These are phyloP conservation scores for Chrysogorgia sp. DNA, from an alignment of 92 coral and sea anemone genomes.

Conservation along the genomic window DNA sequence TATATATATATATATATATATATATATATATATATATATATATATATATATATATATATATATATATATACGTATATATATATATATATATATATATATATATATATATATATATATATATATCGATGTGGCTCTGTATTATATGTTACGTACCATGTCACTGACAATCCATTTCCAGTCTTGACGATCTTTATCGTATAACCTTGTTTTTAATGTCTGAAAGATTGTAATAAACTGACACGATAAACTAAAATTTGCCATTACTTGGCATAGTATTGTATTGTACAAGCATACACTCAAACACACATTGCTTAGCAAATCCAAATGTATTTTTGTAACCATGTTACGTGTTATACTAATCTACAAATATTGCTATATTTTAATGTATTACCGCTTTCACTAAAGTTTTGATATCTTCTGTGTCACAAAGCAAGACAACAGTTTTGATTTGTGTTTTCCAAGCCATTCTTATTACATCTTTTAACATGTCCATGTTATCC, in stretches of 20 bases:
- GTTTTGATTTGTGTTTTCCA: slow-evolving; percentile 71
- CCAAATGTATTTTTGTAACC: neutral
- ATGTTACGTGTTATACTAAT: neutral
- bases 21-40: too few relatives aligned
- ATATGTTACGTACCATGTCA: slow-evolving; percentile 66
- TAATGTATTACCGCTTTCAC: slow-evolving; percentile 72
- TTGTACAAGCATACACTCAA: too few relatives aligned
- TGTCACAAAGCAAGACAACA: slow-evolving; percentile 76
- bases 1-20: too few relatives aligned
- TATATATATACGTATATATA: too few relatives aligned
- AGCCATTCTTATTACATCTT: slow-evolving; percentile 18
- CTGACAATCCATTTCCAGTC: slow-evolving; percentile 84
- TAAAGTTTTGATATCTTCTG: slow-evolving; percentile 65
- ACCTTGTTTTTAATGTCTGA: slow-evolving; percentile 28
- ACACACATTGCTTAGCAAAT: neutral
- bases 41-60: too few relatives aligned
- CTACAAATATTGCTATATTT: too few relatives aligned
- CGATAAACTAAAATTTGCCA: too few relatives aligned
- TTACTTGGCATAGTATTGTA: too few relatives aligned
- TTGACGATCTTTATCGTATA: slow-evolving; percentile 35
- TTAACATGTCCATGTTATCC: slow-evolving; percentile 42
- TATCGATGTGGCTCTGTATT: neutral
- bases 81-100: too few relatives aligned
- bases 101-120: too few relatives aligned
- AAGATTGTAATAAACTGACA: neutral